Conservation (phyloP, 2,113 vertebrate genomes). For the Colinus virginianus region DNA sequence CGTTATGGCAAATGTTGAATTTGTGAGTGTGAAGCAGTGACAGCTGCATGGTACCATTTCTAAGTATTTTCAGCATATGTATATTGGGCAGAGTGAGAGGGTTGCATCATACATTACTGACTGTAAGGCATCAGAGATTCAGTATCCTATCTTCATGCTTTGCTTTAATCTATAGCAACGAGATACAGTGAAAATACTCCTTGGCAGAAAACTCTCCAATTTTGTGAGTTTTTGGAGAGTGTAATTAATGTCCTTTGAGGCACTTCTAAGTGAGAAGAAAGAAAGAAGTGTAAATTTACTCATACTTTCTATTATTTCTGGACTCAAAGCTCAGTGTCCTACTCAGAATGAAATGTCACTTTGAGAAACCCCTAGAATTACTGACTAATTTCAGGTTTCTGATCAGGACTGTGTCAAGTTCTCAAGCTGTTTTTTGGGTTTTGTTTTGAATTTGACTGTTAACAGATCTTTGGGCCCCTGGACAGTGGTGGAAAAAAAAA, state of each 20-base stretch:
- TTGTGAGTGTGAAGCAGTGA: not conserved
- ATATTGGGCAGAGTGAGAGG: not conserved
- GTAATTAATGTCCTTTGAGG: conserved; percentile 52
- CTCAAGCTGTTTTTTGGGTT: not conserved
- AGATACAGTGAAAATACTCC: not conserved
- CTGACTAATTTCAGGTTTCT: not conserved
- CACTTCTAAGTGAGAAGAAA: conserved; percentile 29
- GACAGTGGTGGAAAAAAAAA: not conserved
- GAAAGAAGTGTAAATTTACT: conserved; percentile 11
- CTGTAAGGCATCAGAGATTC: conserved; percentile 2
- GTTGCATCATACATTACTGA: not conserved
- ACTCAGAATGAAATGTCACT: not conserved
- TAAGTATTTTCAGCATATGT: not conserved
- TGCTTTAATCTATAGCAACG: conserved; percentile 26
- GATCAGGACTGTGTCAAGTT: not conserved
- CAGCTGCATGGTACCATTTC: conserved; percentile 29
- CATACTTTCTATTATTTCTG: conserved; percentile 3
- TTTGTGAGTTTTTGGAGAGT: conserved; percentile 21
- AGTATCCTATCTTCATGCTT: not conserved
- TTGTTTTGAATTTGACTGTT: not conserved
- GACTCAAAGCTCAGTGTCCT: not conserved
- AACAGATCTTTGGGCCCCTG: not conserved
- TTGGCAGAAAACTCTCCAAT: conserved; percentile 7
- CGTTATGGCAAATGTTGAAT: conserved; percentile 25
- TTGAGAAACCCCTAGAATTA: not conserved